Conservation (phyloP, 2,888 invertebrate genomes). For the Noctua pronuba region DNA sequence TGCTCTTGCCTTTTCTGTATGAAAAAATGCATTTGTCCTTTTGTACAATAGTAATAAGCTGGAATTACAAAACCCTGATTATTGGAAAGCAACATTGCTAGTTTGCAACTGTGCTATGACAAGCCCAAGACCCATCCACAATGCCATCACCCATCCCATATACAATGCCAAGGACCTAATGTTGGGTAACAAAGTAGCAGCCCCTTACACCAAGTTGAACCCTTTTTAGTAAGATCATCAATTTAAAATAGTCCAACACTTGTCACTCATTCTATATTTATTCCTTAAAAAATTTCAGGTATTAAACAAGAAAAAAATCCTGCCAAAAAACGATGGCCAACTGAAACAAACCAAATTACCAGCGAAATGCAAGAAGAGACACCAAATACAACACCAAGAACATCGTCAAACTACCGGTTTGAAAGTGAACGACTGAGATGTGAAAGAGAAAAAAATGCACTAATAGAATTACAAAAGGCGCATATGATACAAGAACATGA, state of each 20-base stretch:
- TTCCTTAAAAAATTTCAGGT: constrained; percentile 10
- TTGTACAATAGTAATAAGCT: background rate
- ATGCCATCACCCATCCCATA: too few species aligned
- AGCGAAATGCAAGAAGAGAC: background rate
- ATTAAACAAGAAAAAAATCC: constrained; percentile 24
- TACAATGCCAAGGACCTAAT: background rate
- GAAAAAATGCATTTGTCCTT: background rate
- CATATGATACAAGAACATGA: constrained; percentile 29
- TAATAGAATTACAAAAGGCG: constrained; percentile 20
- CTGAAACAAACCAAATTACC: background rate
- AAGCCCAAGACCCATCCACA: background rate
- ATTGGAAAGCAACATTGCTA: background rate
- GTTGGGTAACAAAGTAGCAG: too few species aligned
- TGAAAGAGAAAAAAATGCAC: constrained; percentile 27
- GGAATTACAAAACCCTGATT: background rate
- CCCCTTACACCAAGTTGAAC: background rate
- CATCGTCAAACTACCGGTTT: constrained; percentile 1
- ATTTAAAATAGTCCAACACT: background rate
- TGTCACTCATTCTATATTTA: background rate
- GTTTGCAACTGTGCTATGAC: background rate
- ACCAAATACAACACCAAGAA: constrained; percentile 16
- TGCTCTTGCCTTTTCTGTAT: background rate
- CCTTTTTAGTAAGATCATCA: background rate
- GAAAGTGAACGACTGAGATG: constrained; percentile 19
- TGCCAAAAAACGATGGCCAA: constrained; percentile 18